Conservation (phyloP, 2,888 invertebrate species). For the Xanthia togata region DNA sequence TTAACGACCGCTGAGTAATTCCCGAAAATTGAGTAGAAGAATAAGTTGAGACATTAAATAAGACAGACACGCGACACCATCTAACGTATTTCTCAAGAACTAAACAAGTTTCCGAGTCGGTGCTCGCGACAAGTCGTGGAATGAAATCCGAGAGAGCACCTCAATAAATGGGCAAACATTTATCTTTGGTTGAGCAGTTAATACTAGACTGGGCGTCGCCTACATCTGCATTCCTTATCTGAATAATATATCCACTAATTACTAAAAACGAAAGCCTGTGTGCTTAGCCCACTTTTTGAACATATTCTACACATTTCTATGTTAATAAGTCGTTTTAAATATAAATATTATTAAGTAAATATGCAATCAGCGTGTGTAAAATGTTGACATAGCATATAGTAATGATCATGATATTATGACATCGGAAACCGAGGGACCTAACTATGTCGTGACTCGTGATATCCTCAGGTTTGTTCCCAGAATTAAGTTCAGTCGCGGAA, state of each 20-base stretch:
- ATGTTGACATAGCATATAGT: conserved; percentile 42
- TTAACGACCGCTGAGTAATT: conserved; percentile 52
- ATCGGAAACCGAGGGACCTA: conserved; percentile 49
- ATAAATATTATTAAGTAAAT: conserved; percentile 40
- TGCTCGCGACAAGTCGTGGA: conserved; percentile 65
- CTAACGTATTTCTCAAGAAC: conserved; percentile 68
- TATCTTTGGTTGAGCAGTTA: conserved; percentile 73
- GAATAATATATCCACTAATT: conserved; percentile 52
- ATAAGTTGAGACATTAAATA: conserved; percentile 70
- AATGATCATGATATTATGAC: conserved; percentile 52
- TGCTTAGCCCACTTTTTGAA: conserved; percentile 17
- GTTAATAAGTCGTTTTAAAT: conserved; percentile 37
- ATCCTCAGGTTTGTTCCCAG: conserved; percentile 56
- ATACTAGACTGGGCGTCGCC: conserved; percentile 74
- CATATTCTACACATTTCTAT: conserved; percentile 35
- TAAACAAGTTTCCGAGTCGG: conserved; percentile 68
- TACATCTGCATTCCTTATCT: conserved; percentile 58
- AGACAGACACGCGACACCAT: conserved; percentile 69
- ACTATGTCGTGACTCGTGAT: conserved; percentile 57
- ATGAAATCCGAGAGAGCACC: conserved; percentile 74
- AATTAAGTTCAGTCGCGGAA: conserved; percentile 50
- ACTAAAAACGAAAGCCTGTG: conserved; percentile 42
- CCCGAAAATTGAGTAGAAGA: conserved; percentile 63
- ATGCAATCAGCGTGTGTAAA: conserved; percentile 17
- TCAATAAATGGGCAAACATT: conserved; percentile 78